A percentile compares a stretch with the other conserved stretches of the same genome.
These are phyloP conservation scores for Peromyscus californicus DNA, from an alignment of 2,113 vertebrate genomes.

Conservation along the genomic window DNA sequence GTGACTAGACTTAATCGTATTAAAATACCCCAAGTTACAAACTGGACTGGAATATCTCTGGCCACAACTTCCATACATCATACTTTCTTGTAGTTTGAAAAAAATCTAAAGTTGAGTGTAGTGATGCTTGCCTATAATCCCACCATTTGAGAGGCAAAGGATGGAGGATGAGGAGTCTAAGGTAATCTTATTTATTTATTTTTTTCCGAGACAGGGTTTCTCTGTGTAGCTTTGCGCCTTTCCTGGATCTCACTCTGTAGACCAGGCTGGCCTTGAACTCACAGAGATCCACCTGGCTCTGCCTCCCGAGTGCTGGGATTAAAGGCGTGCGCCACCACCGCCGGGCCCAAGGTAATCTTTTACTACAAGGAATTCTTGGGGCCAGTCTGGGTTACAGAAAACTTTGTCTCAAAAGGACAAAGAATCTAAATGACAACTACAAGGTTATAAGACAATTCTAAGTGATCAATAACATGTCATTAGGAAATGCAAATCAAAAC, in stretches of 20 bases:
- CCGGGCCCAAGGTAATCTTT: neutral
- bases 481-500: conserved; percentile 34
- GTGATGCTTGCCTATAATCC: neutral
- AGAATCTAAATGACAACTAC: conserved; percentile 14
- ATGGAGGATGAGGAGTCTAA: neutral
- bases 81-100: conserved; percentile 24
- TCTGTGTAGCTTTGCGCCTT: too few species aligned
- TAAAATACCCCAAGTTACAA: conserved; percentile 12
- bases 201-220: too few species aligned
- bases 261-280: too few species aligned
- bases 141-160: neutral
- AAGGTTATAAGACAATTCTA: conserved; percentile 9
- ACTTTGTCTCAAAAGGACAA: neutral
- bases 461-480: neutral
- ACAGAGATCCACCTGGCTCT: too few species aligned
- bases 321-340: too few species aligned
- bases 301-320: too few species aligned
- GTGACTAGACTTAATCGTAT: neutral
- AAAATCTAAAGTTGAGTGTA: neutral
- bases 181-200: too few species aligned
- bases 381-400: neutral
- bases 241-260: too few species aligned
- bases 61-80: neutral
- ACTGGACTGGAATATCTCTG: conserved; percentile 10
- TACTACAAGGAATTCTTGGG: neutral